These are phyloP conservation scores for Brachionus rotundiformis DNA, from an alignment of 1,140 invertebrate species.

Conservation along the genomic window DNA sequence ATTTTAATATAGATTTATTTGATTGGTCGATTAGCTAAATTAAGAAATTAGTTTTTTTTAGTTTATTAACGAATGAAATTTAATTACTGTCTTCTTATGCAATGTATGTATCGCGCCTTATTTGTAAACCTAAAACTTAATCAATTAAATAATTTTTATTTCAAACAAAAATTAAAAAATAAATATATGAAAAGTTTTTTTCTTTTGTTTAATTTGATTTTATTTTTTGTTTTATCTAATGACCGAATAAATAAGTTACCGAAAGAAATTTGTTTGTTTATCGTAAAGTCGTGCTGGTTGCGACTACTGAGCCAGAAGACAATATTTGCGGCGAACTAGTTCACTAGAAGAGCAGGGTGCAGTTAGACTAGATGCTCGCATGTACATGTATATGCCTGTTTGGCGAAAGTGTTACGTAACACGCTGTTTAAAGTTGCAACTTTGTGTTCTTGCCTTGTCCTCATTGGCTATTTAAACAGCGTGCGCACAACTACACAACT, in stretches of 20 bases:
- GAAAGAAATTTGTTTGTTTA: constrained; percentile 34
- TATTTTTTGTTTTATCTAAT: not conserved
- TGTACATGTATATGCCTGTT: too few species aligned
- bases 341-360: too few species aligned
- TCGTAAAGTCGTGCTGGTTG: constrained; percentile 33
- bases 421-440: too few species aligned
- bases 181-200: too few species aligned
- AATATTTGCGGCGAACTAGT: not conserved
- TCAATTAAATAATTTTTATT: not conserved
- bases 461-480: too few species aligned
- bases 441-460: too few species aligned
- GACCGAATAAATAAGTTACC: not conserved
- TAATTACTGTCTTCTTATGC: not conserved
- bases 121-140: constrained; percentile 4
- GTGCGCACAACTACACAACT: too few species aligned
- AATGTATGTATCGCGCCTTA: not conserved
- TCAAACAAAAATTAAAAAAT: not conserved
- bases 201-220: not conserved
- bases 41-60: not conserved
- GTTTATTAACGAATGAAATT: not conserved
- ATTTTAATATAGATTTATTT: not conserved
- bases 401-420: too few species aligned
- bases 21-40: not conserved
- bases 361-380: too few species aligned
- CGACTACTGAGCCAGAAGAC: not conserved